Base-by-base conservation (phyloP, 30 jellyfish, hydroid and myxozoan species). In the Hydractinia echinata region DNA sequence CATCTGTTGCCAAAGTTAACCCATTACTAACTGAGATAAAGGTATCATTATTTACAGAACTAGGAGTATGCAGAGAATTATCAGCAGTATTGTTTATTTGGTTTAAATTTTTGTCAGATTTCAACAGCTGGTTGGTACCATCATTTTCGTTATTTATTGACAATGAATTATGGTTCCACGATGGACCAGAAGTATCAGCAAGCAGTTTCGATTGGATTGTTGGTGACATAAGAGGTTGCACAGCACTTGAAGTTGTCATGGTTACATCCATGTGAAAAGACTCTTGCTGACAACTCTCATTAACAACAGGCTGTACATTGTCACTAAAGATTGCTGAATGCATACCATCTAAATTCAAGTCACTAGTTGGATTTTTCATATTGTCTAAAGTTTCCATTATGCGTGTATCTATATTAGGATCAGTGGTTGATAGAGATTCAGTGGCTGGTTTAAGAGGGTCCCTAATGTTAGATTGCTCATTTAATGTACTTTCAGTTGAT, bases 121-220 rank as follows among this genome's bases (percentile, higher is more conserved):
- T 80, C 1, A 80, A 20, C 5, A 80, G 39, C 16, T 52, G 83
- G 67, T 67, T 80, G 21, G 11, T 55, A 9, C 48, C 44, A 11
- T 52, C 66, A 21, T 53, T 61, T 19, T 80, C 87, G 14, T 80
- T 67, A 58, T 80, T 60, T 0, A 80, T 80, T 5, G 87, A 80
- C 21, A 80, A 50, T 7, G 82, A 60, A 48, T 80, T 80, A 52
- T 80, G 87, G 54, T 80, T 80, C 87, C 87, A 80, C n/a, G 79
- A 58, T 10, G 68, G 61, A 56, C 81, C 52, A 19, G 81, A n/a
- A 61, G 85, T 52, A 14, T 80, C 87, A 7, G 87, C 19, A 8
- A 15, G 20, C 51, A 2, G 51, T 55, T 76, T 51, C 1, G 62
- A 39, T 18, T 44, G 81, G 30, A 58, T 19, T 19, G 44, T 44